Conservation (phyloP, 2,113 vertebrate species). For the Hepsetus odoe region DNA sequence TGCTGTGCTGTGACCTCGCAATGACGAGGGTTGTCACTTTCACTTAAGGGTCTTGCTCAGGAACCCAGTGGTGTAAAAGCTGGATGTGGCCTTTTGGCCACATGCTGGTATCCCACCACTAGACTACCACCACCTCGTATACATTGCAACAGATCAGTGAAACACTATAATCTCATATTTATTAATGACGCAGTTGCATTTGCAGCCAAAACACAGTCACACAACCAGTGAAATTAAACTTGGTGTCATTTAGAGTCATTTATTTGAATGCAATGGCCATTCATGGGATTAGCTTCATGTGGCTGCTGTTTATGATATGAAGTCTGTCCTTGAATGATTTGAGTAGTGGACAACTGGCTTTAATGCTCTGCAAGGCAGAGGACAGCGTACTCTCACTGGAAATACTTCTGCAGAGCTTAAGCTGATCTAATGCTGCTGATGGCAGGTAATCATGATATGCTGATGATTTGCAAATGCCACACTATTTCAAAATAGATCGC, state of each 20-base stretch:
- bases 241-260: not conserved
- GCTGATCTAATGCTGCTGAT: conserved; percentile 27
- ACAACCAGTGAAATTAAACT: not conserved
- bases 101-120: too few species aligned
- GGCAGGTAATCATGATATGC: conserved; percentile 15
- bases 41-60: too few species aligned
- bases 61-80: too few species aligned
- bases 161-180: too few species aligned
- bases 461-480: not conserved
- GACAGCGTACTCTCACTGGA: not conserved
- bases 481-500: not conserved
- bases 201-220: not conserved
- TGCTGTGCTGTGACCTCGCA: too few species aligned
- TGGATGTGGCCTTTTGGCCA: too few species aligned
- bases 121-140: too few species aligned
- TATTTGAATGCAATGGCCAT: not conserved
- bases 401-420: not conserved
- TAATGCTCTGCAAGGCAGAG: not conserved
- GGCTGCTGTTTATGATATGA: not conserved
- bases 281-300: not conserved
- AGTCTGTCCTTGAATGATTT: not conserved
- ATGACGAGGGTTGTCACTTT: too few species aligned
- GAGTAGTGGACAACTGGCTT: not conserved
- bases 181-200: too few species aligned
- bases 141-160: too few species aligned